Conservation (phyloP, 2,888 invertebrate species). For the Eristalinus sepulchralis region DNA sequence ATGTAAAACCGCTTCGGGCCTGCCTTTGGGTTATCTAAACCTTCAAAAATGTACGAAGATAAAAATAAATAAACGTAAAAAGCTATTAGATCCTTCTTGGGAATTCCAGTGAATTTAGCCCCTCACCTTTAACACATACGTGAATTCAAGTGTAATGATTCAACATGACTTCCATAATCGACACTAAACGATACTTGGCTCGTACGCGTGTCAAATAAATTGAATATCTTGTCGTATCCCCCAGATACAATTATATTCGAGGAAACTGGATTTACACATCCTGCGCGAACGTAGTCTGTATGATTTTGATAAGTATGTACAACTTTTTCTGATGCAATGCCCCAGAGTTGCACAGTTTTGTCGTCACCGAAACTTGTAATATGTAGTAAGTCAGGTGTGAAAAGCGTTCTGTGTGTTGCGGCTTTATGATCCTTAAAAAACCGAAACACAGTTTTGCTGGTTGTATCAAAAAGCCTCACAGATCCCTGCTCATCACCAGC, state of each 20-base stretch:
- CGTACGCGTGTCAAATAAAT: slow-evolving; percentile 92
- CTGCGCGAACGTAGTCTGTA: slow-evolving; percentile 92
- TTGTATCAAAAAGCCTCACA: slow-evolving; percentile 93
- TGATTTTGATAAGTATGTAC: slow-evolving; percentile 86
- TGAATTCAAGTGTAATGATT: too few species aligned
- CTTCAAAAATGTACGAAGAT: too few species aligned
- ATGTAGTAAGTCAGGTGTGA: slow-evolving; percentile 89
- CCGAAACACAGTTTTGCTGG: slow-evolving; percentile 90
- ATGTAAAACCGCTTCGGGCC: too few species aligned
- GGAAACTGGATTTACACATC: slow-evolving; percentile 89
- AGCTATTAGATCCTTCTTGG: too few species aligned
- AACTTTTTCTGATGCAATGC: slow-evolving; percentile 91
- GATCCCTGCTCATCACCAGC: slow-evolving; percentile 95
- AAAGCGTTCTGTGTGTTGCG: slow-evolving; percentile 90
- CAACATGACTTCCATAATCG: slow-evolving; percentile 94
- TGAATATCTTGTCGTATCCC: slow-evolving; percentile 93
- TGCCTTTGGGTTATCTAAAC: too few species aligned
- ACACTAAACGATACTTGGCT: slow-evolving; percentile 87
- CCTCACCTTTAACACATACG: too few species aligned
- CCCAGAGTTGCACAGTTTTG: slow-evolving; percentile 93
- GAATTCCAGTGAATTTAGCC: too few species aligned
- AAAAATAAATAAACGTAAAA: too few species aligned
- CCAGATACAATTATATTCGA: slow-evolving; percentile 91
- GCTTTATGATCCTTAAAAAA: slow-evolving; percentile 92
- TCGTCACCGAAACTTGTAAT: slow-evolving; percentile 96